These are phyloP conservation scores for Azemiops feae DNA, from an alignment of 2,113 vertebrate species.

Conservation along the genomic window DNA sequence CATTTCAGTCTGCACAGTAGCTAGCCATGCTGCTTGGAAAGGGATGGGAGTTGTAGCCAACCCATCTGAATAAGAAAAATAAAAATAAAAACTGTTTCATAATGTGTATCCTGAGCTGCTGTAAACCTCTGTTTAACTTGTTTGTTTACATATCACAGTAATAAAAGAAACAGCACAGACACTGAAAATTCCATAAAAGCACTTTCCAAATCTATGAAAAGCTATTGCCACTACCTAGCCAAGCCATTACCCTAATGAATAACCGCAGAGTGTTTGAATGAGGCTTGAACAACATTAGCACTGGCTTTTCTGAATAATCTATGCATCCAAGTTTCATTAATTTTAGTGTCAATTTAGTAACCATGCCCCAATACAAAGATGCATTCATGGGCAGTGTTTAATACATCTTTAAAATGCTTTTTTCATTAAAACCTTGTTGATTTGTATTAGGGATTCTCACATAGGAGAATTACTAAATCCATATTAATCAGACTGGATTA, in stretches of 20 bases:
- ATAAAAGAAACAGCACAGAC: neutral
- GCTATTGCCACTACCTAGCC: neutral
- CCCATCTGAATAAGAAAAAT: neutral
- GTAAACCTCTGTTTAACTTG: neutral
- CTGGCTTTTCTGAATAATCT: slow-evolving; percentile 11
- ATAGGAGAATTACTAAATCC: slow-evolving; percentile 5
- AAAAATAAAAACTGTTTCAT: neutral
- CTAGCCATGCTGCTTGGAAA: neutral
- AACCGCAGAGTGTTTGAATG: neutral
- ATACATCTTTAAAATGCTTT: neutral
- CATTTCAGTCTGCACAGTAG: neutral
- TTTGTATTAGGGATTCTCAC: slow-evolving; percentile 13
- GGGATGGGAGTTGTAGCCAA: neutral
- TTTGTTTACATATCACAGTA: neutral
- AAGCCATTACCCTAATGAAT: slow-evolving; percentile 29
- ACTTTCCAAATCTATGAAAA: neutral
- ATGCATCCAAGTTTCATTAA: slow-evolving; percentile 11
- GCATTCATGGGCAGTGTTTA: slow-evolving; percentile 5
- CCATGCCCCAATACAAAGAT: neutral
- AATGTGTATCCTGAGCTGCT: neutral
- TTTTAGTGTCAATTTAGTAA: neutral
- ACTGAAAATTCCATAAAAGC: neutral
- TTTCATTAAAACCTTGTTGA: slow-evolving; percentile 10
- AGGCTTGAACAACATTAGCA: slow-evolving; percentile 36
- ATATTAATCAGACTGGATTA: neutral